Percentiles rank a stretch among this genome's conserved stretches.
phyloP scores from a whole-genome alignment of 2,888 invertebrate species.

The Notodonta dromedarius region DNA sequence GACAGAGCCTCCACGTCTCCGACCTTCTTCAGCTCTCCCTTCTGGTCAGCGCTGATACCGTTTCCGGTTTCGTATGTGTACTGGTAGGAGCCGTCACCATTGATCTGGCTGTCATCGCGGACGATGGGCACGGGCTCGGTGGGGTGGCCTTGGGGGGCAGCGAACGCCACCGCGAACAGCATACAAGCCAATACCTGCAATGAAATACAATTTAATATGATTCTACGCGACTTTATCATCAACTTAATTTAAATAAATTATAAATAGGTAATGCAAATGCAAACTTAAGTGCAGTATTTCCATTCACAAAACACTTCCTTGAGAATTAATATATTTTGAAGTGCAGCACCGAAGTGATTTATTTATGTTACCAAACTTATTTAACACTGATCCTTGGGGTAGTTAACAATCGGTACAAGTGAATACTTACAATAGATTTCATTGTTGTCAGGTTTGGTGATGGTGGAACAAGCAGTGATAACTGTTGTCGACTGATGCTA shows the following conservation, averaged over 20 bases:
- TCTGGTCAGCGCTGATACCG: slow-evolving; percentile 86
- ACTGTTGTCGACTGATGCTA: slow-evolving; percentile 68
- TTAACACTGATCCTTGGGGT: slow-evolving; percentile 18
- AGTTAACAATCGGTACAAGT: slow-evolving; percentile 23
- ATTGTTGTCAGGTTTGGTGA: slow-evolving; percentile 62
- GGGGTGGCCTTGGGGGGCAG: slow-evolving; percentile 66
- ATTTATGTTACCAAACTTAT: slow-evolving; percentile 40
- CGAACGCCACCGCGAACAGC: slow-evolving; percentile 63
- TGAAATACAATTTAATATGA: slow-evolving; percentile 4
- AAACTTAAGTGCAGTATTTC: slow-evolving; percentile 19
- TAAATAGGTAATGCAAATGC: slow-evolving; percentile 11
- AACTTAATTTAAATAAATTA: slow-evolving; percentile 32
- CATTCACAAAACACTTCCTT: slow-evolving; percentile 9
- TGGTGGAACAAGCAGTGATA: slow-evolving; percentile 55
- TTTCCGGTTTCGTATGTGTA: slow-evolving; percentile 87
- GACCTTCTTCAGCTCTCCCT: slow-evolving; percentile 84
- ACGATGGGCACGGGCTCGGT: slow-evolving; percentile 80
- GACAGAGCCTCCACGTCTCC: slow-evolving; percentile 82
- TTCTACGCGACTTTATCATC: too few species aligned
- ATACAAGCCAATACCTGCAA: slow-evolving; percentile 70
- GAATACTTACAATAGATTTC: slow-evolving; percentile 77
- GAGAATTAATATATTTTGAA: slow-evolving; percentile 7
- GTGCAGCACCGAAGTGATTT: slow-evolving; percentile 14
- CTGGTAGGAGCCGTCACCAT: slow-evolving; percentile 86
- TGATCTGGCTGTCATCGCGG: slow-evolving; percentile 82